Conservation (phyloP, 2,113 vertebrate genomes). For the Cheilinus undulatus region DNA sequence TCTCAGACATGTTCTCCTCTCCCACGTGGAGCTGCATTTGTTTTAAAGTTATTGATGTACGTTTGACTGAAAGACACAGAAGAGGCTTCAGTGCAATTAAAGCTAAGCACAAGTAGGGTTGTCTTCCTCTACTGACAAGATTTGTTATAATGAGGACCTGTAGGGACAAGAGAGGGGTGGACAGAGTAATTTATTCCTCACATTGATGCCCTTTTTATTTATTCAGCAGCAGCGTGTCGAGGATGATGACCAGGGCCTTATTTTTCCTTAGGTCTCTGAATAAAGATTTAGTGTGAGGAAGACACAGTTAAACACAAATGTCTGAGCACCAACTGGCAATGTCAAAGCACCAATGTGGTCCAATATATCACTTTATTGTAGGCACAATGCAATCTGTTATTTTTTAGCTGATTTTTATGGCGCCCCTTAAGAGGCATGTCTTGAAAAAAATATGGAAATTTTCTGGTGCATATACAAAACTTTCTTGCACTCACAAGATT, state of each 20-base stretch:
- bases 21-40: not conserved
- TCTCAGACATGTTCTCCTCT: not conserved
- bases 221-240: slow-evolving; percentile 33
- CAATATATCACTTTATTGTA: too few relatives aligned
- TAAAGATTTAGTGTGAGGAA: slow-evolving; percentile 3
- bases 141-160: slow-evolving; percentile 48
- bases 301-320: not conserved
- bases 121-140: slow-evolving; percentile 40
- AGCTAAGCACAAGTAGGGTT: slow-evolving; percentile 6
- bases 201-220: slow-evolving; percentile 50
- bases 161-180: slow-evolving; percentile 29
- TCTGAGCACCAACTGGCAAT: slow-evolving; percentile 7
- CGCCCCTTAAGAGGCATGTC: too few relatives aligned
- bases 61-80: slow-evolving; percentile 16
- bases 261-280: slow-evolving; percentile 1
- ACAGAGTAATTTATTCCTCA: slow-evolving; percentile 36
- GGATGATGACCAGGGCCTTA: slow-evolving; percentile 2
- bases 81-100: slow-evolving; percentile 27
- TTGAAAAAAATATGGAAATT: too few relatives aligned
- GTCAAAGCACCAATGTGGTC: too few relatives aligned
- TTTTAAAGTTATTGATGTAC: slow-evolving; percentile 19
- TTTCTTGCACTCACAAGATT: too few relatives aligned
- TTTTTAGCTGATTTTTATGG: too few relatives aligned
- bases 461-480: too few relatives aligned
- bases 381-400: too few relatives aligned